phyloP scores from a whole-genome alignment of 53 echinoderm and acorn worm species.

The Echinometra lucunter region DNA sequence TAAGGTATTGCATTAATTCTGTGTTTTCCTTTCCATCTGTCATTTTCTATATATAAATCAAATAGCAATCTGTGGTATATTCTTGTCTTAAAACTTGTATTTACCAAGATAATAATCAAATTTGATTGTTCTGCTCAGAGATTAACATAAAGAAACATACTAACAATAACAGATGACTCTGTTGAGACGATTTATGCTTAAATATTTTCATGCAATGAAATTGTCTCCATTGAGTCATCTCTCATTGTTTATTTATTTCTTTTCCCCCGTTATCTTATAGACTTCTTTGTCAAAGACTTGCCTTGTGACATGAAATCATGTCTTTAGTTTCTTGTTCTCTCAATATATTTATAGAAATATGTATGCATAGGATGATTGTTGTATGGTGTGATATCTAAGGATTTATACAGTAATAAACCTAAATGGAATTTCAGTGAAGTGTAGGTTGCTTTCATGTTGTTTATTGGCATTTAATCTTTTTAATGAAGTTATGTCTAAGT shows the following conservation, averaged over 20 bases:
- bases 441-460: not conserved
- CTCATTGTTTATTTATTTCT: too few species aligned
- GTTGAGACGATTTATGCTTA: too few species aligned
- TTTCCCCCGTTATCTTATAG: not conserved
- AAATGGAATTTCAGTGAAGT: not conserved
- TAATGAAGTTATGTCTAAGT: not conserved
- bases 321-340: not conserved
- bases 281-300: slow-evolving; percentile 6
- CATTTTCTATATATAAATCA: not conserved
- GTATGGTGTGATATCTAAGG: not conserved
- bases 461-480: not conserved
- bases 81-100: not conserved
- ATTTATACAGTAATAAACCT: not conserved
- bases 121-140: slow-evolving; percentile 8
- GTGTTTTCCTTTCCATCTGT: not conserved
- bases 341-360: not conserved
- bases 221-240: too few species aligned
- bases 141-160: too few species aligned
- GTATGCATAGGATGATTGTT: not conserved
- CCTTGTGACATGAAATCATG: not conserved
- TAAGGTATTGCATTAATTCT: not conserved
- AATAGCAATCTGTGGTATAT: not conserved
- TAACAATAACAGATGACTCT: too few species aligned
- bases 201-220: too few species aligned
- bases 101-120: not conserved